Conservation (phyloP, 2,113 vertebrate genomes). For the Hippocampus barbouri region DNA sequence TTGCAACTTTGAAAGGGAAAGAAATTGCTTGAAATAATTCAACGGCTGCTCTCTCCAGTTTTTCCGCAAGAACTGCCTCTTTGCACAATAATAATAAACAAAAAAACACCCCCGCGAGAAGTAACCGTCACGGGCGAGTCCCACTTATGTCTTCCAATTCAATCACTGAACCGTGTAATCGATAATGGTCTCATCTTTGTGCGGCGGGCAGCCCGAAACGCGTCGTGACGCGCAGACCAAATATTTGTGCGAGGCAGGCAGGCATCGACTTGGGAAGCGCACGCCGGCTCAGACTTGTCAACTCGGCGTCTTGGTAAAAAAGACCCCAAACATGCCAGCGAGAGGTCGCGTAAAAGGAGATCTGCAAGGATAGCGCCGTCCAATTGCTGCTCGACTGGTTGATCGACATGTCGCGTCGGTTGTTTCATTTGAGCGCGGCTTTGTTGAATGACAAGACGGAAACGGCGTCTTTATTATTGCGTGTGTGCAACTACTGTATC, state of each 20-base stretch:
- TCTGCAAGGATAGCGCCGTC: neutral
- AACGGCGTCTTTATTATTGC: neutral
- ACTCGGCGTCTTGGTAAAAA: neutral
- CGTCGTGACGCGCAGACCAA: neutral
- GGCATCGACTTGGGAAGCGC: neutral
- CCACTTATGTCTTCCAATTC: neutral
- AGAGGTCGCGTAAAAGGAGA: neutral
- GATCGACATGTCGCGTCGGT: neutral
- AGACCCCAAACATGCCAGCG: too few species aligned
- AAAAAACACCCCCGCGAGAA: neutral
- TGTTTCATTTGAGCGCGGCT: neutral
- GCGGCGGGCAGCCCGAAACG: neutral
- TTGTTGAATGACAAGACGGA: neutral
- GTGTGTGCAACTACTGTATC: neutral
- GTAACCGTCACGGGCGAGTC: neutral
- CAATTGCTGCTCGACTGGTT: neutral
- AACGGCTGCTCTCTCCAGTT: too few species aligned
- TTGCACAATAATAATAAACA: neutral
- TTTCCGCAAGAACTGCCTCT: too few species aligned
- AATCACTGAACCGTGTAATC: neutral
- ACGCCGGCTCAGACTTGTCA: constrained; percentile 1
- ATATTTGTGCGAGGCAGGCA: neutral
- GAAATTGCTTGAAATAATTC: too few species aligned
- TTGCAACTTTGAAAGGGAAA: too few species aligned
- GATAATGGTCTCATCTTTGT: neutral